Evolutionary conservation across 2,888 invertebrate species (phyloP), one percentile per base, ranked within the genome.

Genomic region (Drosophila kambysellisi): DNA sequence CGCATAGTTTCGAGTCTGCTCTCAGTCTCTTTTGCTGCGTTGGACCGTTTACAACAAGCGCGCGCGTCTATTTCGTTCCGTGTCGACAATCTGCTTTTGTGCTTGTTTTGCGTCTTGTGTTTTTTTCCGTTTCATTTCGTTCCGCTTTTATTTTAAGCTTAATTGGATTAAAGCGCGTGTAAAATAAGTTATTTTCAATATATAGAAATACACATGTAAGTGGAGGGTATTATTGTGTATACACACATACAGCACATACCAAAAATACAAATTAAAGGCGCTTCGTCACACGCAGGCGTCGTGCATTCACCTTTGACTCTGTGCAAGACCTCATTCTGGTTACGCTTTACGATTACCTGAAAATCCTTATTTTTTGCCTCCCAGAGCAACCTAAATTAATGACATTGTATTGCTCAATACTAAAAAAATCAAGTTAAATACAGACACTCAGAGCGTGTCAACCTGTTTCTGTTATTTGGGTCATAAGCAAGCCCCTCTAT

Each of bases 401-500:
- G 53, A 30, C 43, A 50, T n/a, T 39, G 56, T 43, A 56, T 76
- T 73, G 80, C 69, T 59, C 57, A 69, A 82, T 73, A 46, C 52
- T 52, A 62, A 51, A 7, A 39, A 17, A n/a, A 54, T 46, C 15
- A 46, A 46, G 25, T n/a, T 29, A 54, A 54, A 25, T 35, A 54
- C 17, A 32, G 25, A 30, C 66, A 46, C 32, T 33, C 58, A 56
- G 43, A 46, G 58, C 29, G 53, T 59, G 61, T 62, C 61, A 81
- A 81, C 81, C 82, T 76, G 81, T 81, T 82, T 64, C 53, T 35
- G 48, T 67, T 67, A 81, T 81, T 81, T 81, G 75, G 82, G 81
- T 82, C 81, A 78, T 53, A 70, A 74, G 62, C 78, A 81, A 69
- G 77, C 81, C 74, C 70, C 79, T 70, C 81, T 77, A 74, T 60